Percentiles rank a stretch among this genome's conserved stretches.
Evolutionary conservation across 2,113 vertebrate genomes (phyloP).

Genomic region (Origma solitaria): DNA sequence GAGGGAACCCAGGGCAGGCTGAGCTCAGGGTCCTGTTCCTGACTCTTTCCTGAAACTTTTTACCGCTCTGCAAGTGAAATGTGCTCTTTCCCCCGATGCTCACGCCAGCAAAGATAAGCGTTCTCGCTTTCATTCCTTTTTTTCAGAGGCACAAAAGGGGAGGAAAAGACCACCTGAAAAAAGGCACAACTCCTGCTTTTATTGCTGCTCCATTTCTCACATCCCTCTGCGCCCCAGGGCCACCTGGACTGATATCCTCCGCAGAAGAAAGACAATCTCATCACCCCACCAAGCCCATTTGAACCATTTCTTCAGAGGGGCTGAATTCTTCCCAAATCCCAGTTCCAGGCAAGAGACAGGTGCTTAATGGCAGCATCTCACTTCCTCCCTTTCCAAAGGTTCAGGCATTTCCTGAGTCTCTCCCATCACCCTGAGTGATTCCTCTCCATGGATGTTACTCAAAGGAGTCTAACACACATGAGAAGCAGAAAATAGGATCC

Average conservation of each 20-base stretch:
- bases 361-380: background rate
- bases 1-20: background rate
- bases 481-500: background rate
- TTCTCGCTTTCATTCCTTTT: background rate
- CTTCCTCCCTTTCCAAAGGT: background rate
- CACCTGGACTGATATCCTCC: background rate
- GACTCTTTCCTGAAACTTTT: background rate
- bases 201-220: background rate
- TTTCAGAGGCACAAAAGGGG: background rate
- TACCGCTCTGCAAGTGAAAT: rapidly evolving
- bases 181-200: background rate
- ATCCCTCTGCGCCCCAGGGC: background rate
- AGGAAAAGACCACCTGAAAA: background rate
- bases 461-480: background rate
- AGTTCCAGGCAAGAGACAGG: background rate
- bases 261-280: background rate
- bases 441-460: background rate
- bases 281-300: background rate
- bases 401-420: background rate
- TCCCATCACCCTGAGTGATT: background rate
- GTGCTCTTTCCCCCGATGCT: background rate
- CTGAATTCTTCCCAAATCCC: background rate
- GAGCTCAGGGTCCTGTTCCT: background rate
- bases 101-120: background rate
- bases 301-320: background rate